These are phyloP conservation scores for Onchidella celtica DNA, from an alignment of 2,888 invertebrate species.

Conservation along the genomic window DNA sequence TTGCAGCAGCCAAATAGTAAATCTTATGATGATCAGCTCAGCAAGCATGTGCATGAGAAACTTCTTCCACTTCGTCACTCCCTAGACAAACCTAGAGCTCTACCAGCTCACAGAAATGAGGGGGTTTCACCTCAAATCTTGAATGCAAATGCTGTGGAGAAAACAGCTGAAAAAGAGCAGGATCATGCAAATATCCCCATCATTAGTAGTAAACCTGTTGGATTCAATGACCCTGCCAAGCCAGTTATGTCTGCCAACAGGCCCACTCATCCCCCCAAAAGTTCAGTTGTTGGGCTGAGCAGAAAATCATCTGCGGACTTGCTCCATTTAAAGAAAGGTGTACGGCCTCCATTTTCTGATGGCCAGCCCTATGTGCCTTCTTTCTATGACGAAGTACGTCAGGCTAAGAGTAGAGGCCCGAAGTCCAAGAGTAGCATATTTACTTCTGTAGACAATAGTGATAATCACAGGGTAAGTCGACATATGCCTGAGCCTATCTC, in stretches of 20 bases:
- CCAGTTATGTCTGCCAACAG: too few species aligned
- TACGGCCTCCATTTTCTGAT: background rate
- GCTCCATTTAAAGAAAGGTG: background rate
- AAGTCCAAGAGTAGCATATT: background rate
- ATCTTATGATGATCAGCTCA: constrained; percentile 11
- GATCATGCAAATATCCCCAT: too few species aligned
- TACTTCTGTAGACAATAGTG: background rate
- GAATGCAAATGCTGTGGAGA: too few species aligned
- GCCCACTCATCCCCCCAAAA: too few species aligned
- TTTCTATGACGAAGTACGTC: constrained; percentile 6
- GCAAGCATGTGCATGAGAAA: background rate
- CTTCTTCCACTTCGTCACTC: constrained; percentile 37
- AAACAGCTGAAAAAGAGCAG: too few species aligned
- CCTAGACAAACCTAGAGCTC: constrained; percentile 8
- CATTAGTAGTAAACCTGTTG: too few species aligned
- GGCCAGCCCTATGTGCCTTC: constrained; percentile 23
- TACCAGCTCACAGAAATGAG: background rate
- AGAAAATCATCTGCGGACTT: background rate
- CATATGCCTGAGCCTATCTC: background rate
- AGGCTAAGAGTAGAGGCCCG: background rate
- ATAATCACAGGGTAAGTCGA: background rate
- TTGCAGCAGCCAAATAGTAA: background rate
- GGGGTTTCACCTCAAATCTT: too few species aligned
- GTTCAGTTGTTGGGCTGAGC: background rate
- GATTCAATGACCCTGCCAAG: too few species aligned